Conservation (phyloP, 2,888 invertebrate species). For the Priocnemis perturbator region DNA sequence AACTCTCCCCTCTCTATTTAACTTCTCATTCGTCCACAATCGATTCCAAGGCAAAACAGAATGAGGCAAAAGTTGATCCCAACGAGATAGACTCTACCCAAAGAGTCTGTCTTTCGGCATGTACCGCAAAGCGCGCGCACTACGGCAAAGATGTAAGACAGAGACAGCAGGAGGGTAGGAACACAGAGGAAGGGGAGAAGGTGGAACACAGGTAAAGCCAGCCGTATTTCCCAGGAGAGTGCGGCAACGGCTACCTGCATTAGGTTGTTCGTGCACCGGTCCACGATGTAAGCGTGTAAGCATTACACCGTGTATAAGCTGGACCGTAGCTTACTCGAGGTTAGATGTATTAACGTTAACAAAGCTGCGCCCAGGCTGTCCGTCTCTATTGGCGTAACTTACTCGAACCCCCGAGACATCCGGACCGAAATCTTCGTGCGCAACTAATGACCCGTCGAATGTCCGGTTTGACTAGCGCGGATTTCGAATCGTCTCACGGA, state of each 20-base stretch:
- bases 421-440: slow-evolving; percentile 65
- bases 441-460: slow-evolving; percentile 56
- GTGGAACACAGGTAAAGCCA: slow-evolving; percentile 46
- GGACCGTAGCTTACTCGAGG: neutral
- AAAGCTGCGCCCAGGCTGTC: neutral
- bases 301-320: neutral
- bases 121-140: neutral
- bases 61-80: neutral
- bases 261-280: slow-evolving; percentile 20
- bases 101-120: no score
- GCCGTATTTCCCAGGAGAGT: slow-evolving; percentile 52
- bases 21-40: no score
- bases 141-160: neutral
- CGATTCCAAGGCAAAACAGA: no score
- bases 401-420: slow-evolving; percentile 38
- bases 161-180: slow-evolving; percentile 17
- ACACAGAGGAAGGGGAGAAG: slow-evolving; percentile 13
- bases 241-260: slow-evolving; percentile 36
- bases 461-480: no score
- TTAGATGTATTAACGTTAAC: slow-evolving; percentile 44
- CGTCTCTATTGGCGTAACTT: neutral
- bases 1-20: no score
- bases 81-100: neutral
- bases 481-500: no score
- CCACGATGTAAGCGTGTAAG: neutral